phyloP scores from a whole-genome alignment of 35 echinoderm and acorn worm species.

The Diadema setosum region DNA sequence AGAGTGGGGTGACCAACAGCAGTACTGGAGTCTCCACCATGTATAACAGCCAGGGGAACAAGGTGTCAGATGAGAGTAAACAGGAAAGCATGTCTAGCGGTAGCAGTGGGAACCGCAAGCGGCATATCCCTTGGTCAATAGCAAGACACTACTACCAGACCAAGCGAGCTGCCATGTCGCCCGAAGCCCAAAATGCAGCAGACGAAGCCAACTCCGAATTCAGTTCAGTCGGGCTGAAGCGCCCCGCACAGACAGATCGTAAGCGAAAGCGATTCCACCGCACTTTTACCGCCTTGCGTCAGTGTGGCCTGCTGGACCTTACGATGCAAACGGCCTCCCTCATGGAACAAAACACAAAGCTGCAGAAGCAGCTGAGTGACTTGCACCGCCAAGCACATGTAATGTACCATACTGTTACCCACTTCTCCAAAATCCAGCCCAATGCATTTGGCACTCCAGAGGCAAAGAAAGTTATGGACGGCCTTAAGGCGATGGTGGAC shows the following conservation, averaged over 20 bases:
- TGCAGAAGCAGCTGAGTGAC: constrained; percentile 58
- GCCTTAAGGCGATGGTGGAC: background rate
- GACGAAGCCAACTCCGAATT: background rate
- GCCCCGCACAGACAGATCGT: background rate
- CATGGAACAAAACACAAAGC: constrained; percentile 68
- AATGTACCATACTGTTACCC: constrained; percentile 13
- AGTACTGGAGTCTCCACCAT: constrained; percentile 18
- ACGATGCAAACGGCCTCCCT: constrained; percentile 84
- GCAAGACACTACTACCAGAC: background rate
- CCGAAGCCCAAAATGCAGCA: background rate
- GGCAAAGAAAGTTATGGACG: background rate
- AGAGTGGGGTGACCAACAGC: background rate
- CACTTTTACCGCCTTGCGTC: constrained; percentile 60
- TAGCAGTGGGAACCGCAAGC: background rate
- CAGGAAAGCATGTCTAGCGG: background rate
- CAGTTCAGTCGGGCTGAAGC: background rate
- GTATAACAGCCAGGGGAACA: constrained; percentile 13
- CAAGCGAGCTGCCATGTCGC: background rate
- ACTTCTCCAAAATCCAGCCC: constrained; percentile 18
- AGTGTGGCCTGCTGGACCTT: constrained; percentile 88
- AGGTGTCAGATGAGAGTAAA: background rate
- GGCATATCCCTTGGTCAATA: background rate
- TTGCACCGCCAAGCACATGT: constrained; percentile 44
- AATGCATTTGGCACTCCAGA: background rate
- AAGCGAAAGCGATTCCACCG: constrained; percentile 72